Evolutionary conservation across 2,888 invertebrate species (phyloP), one percentile per base, ranked within the genome.

Genomic region (Ceramica pisi): DNA sequence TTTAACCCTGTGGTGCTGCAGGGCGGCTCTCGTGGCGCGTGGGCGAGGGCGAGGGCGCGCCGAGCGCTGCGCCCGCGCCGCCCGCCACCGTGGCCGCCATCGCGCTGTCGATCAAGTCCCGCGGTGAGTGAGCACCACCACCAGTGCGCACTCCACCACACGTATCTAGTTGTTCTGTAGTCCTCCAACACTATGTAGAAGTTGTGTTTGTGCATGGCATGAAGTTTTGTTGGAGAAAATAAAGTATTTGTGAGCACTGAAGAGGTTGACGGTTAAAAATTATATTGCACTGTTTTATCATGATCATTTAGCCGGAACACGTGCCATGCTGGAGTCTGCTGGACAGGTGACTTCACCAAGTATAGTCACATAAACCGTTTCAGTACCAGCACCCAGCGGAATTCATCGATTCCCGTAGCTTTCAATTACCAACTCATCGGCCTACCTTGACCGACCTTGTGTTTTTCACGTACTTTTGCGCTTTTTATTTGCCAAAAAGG

Each of bases 21-120:
- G 80, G 83, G 56, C 67, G 71, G 26, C 62, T 80, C 12, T 78
- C 80, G 23, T 86, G 85, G 85, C 85, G 79, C 53, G 78, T 84
- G 75, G 86, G 86, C 60, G 79, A 76, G 78, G 64, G 35, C 44
- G 77, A 69, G 44, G 31, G 50, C 71, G 67, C 57, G 71, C 74
- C 71, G 67, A 78, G 76, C 65, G 65, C 82, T 62, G 78, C 89
- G 63, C 82, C 85, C 46, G 87, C 87, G 67, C 90, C 91, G 68
- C 90, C 91, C 50, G 89, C 91, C 78, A 88, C 92, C 62, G 85
- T 94, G 80, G 95, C 94, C 63, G 94, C 94, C 80, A 92, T 95
- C 76, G 94, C 95, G 78, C 93, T 95, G 77, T 93, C 95, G 67
- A 94, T 95, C 88, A 91, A 91, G 84, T 95, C 95, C 75, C 90